Conservation (phyloP, 2,797 vertebrate species). For the Notolabrus celidotus region DNA sequence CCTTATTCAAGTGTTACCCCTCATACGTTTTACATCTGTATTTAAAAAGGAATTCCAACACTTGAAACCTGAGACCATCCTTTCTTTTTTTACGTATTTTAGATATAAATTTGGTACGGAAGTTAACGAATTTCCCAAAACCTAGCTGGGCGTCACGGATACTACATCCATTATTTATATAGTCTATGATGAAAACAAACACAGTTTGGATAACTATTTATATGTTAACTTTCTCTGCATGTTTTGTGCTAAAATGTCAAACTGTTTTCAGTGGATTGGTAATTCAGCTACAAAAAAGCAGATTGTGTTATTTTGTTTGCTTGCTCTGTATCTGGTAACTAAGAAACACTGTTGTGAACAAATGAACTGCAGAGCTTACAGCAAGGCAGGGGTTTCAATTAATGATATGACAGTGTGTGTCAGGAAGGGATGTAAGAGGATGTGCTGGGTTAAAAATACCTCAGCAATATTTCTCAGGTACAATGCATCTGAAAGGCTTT, state of each 20-base stretch:
- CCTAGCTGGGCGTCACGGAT: too few relatives aligned
- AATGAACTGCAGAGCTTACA: constrained; percentile 17
- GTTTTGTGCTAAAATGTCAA: too few relatives aligned
- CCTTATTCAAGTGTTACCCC: background rate
- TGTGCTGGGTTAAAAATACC: constrained; percentile 31
- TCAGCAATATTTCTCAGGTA: constrained; percentile 30
- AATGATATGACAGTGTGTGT: constrained; percentile 32
- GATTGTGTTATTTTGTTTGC: constrained; percentile 12
- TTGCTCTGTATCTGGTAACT: constrained; percentile 8
- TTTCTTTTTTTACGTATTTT: background rate
- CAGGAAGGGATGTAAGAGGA: constrained; percentile 26
- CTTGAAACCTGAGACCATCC: background rate
- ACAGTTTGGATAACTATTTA: too few relatives aligned
- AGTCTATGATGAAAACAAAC: too few relatives aligned
- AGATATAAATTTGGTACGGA: background rate
- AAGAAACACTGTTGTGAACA: constrained; percentile 8
- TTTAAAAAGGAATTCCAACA: background rate
- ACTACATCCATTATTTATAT: too few relatives aligned
- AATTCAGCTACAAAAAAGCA: background rate
- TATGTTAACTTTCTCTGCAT: too few relatives aligned
- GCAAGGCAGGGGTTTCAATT: constrained; percentile 22
- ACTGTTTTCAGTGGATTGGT: too few relatives aligned
- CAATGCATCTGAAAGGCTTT: constrained; percentile 21
- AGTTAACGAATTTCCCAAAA: too few relatives aligned
- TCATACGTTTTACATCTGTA: background rate